Conservation (phyloP, 2,888 invertebrate genomes). For the Selenia dentaria region DNA sequence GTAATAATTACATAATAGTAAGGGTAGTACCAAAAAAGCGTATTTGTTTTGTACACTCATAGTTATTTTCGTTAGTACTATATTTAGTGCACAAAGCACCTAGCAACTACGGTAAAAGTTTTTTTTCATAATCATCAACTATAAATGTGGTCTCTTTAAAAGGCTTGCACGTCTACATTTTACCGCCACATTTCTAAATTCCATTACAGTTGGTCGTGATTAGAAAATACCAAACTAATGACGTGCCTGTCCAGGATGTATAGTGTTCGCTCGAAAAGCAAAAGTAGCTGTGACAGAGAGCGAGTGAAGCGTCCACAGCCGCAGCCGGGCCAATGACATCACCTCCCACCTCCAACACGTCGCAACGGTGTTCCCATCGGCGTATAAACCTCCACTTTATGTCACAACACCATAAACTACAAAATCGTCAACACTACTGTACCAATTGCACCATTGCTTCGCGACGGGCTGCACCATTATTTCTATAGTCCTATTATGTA, state of each 20-base stretch:
- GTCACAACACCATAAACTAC: slow-evolving; percentile 38
- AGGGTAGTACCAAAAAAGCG: too few relatives aligned
- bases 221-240: slow-evolving; percentile 73
- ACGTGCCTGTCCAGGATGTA: slow-evolving; percentile 70
- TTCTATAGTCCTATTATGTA: slow-evolving; percentile 56
- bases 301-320: slow-evolving; percentile 65
- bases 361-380: slow-evolving; percentile 42
- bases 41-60: too few relatives aligned
- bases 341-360: slow-evolving; percentile 53
- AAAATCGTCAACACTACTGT: slow-evolving; percentile 37
- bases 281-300: slow-evolving; percentile 74
- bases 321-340: slow-evolving; percentile 75
- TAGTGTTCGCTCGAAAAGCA: slow-evolving; percentile 75
- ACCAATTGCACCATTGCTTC: neutral
- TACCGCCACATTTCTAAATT: slow-evolving; percentile 43
- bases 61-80: too few relatives aligned
- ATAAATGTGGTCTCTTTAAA: slow-evolving; percentile 7
- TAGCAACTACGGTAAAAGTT: too few relatives aligned
- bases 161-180: slow-evolving; percentile 15
- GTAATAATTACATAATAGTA: too few relatives aligned
- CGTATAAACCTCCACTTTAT: slow-evolving; percentile 50
- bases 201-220: slow-evolving; percentile 51
- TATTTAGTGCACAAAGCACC: too few relatives aligned
- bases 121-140: neutral
- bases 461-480: slow-evolving; percentile 49